A percentile compares a stretch with the other conserved stretches of the same genome.
Conservation (phyloP, 30 jellyfish, hydroid and myxozoan species). For the Mastigias papua region DNA sequence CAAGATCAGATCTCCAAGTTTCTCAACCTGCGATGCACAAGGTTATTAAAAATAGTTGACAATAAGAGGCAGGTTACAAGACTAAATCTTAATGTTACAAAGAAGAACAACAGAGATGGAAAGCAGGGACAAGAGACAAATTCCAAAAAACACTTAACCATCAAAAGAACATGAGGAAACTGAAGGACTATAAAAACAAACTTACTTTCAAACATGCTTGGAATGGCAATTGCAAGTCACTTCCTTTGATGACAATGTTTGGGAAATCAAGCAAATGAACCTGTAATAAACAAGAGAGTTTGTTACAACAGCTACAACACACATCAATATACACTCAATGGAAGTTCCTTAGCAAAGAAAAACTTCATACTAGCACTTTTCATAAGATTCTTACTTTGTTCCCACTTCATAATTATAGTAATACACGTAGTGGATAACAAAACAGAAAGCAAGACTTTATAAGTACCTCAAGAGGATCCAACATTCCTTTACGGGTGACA, state of each 20-base stretch:
- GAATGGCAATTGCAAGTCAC: slow-evolving; percentile 99
- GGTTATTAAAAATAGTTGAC: too few species aligned
- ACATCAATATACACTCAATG: too few species aligned
- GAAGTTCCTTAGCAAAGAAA: too few species aligned
- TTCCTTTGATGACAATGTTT: slow-evolving; percentile 99
- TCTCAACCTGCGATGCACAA: slow-evolving; percentile 85
- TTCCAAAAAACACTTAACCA: background rate
- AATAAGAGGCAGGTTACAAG: background rate
- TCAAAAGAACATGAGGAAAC: slow-evolving; percentile 6
- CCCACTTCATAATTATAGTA: too few species aligned
- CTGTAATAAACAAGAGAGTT: slow-evolving; percentile 38
- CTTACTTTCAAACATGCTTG: slow-evolving; percentile 99
- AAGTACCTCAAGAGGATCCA: slow-evolving; percentile 99
- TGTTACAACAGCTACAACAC: too few species aligned
- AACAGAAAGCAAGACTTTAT: background rate
- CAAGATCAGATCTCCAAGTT: slow-evolving; percentile 98
- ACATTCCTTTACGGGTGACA: slow-evolving; percentile 99
- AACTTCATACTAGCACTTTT: background rate
- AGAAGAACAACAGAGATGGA: too few species aligned
- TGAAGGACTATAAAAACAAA: background rate
- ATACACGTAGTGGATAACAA: background rate
- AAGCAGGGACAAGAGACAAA: background rate
- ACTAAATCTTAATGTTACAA: too few species aligned
- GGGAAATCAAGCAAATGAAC: slow-evolving; percentile 99
- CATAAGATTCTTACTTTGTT: too few species aligned